Conservation (phyloP, 37 sponge, comb jelly and placozoan species). For the Bolinopsis microptera region DNA sequence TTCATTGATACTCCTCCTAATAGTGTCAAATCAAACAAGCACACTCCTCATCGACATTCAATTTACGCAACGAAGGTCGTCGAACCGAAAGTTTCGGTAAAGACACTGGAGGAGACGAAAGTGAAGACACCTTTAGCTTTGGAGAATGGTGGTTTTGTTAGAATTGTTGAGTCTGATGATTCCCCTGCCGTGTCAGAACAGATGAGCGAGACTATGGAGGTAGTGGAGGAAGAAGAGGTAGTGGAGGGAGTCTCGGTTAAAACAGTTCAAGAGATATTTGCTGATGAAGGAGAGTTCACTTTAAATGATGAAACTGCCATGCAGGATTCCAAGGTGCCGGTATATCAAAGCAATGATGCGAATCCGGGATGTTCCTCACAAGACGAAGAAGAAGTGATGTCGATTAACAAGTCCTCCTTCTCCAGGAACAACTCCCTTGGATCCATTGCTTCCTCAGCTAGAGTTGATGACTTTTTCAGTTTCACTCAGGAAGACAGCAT, state of each 20-base stretch:
- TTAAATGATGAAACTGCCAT: background rate
- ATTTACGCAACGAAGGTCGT: background rate
- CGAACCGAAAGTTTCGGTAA: background rate
- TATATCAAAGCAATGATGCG: background rate
- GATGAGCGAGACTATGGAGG: background rate
- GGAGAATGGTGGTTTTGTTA: background rate
- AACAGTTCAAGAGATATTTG: background rate
- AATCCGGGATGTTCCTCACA: background rate
- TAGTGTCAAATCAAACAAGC: background rate
- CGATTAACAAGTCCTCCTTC: background rate
- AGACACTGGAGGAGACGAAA: background rate
- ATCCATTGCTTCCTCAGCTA: background rate
- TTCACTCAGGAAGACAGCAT: slow-evolving; percentile 21
- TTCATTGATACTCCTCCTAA: background rate
- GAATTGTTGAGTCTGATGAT: background rate
- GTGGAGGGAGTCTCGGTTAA: background rate
- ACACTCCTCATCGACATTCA: background rate
- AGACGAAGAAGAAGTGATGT: slow-evolving; percentile 26
- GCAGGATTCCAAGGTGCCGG: background rate
- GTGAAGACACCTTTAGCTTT: background rate
- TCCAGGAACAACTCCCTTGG: slow-evolving; percentile 15
- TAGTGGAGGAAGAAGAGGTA: background rate
- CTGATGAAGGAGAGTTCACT: background rate
- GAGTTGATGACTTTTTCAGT: background rate
- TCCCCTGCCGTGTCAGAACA: background rate